Conservation (phyloP, 2,113 vertebrate species). For the Oncorhynchus mykiss region DNA sequence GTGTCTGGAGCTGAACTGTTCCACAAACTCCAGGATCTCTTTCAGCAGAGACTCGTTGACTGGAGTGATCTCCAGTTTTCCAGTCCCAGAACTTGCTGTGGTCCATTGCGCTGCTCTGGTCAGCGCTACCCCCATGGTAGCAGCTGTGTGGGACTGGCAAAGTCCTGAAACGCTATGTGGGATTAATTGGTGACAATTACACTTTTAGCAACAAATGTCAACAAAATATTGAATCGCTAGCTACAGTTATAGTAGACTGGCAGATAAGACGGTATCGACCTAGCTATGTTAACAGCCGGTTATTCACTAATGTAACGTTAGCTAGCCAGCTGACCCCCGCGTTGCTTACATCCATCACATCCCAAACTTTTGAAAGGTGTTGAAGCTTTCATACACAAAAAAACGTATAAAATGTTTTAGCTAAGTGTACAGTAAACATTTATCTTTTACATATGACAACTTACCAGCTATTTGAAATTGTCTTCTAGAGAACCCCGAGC, state of each 20-base stretch:
- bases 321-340: too few relatives aligned
- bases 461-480: slow-evolving; percentile 22
- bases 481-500: neutral
- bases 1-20: slow-evolving; percentile 73
- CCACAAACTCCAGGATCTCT: slow-evolving; percentile 78
- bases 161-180: slow-evolving; percentile 7
- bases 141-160: neutral
- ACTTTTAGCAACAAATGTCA: neutral
- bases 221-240: too few relatives aligned
- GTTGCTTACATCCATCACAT: neutral
- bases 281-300: too few relatives aligned
- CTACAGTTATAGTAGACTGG: too few relatives aligned
- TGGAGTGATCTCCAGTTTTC: slow-evolving; percentile 75
- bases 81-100: slow-evolving; percentile 51
- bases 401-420: neutral
- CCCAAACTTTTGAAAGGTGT: neutral
- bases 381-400: too few relatives aligned
- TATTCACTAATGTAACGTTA: too few relatives aligned
- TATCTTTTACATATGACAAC: neutral
- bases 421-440: neutral
- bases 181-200: neutral
- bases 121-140: slow-evolving; percentile 80
- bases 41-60: slow-evolving; percentile 80
- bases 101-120: slow-evolving; percentile 82
- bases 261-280: too few relatives aligned